phyloP scores from a whole-genome alignment of 2,113 vertebrate species.

The Nannospalax galili region DNA sequence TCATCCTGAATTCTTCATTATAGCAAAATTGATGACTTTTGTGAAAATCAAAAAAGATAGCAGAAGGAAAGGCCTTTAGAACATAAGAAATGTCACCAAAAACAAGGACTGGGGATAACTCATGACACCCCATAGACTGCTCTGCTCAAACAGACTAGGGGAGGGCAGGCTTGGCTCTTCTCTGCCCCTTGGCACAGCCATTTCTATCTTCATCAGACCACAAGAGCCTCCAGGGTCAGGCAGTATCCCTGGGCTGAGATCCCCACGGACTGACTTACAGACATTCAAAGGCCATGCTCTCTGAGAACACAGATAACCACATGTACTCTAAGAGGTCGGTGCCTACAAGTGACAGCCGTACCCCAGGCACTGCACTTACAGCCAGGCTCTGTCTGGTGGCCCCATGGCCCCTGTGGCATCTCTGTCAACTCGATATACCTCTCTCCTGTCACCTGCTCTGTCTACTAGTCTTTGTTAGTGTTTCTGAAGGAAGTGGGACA shows the following conservation, averaged over 20 bases:
- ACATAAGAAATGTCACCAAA: not conserved
- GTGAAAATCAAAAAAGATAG: not conserved
- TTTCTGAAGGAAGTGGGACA: not conserved
- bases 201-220: not conserved
- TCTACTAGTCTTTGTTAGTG: not conserved
- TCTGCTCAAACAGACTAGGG: rapidly evolving
- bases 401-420: not conserved
- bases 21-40: not conserved
- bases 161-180: rapidly evolving
- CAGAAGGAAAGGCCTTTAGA: not conserved
- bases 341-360: not conserved
- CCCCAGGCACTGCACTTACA: rapidly evolving
- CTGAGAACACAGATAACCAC: rapidly evolving
- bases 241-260: rapidly evolving
- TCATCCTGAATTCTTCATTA: not conserved
- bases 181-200: not conserved
- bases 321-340: rapidly evolving
- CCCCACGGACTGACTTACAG: not conserved
- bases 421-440: not conserved
- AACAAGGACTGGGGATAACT: not conserved
- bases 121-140: not conserved
- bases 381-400: not conserved
- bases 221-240: not conserved
- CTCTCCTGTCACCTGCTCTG: not conserved
- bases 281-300: not conserved